phyloP scores from a whole-genome alignment of 2,888 invertebrate species.

The Aleiodes testaceus region DNA sequence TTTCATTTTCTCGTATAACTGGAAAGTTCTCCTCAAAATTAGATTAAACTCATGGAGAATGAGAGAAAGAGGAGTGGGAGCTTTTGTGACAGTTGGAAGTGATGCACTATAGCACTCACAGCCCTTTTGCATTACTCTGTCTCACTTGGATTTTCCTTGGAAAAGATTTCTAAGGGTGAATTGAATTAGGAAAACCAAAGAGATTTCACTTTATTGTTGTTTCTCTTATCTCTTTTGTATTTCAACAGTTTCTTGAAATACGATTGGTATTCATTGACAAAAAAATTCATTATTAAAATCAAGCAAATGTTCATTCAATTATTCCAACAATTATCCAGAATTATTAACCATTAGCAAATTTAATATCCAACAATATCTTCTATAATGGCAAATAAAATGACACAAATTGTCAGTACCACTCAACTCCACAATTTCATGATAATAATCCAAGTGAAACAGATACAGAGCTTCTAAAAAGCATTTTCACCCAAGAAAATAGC shows the following conservation, averaged over 20 bases:
- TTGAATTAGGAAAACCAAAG: conserved; percentile 26
- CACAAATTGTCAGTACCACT: conserved; percentile 1
- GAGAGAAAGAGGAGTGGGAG: not conserved
- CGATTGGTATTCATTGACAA: not conserved
- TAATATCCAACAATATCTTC: not conserved
- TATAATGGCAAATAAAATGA: not conserved
- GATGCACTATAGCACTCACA: conserved; percentile 1
- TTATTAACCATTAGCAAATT: not conserved
- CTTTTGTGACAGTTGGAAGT: conserved; percentile 24
- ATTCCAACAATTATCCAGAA: conserved; percentile 1
- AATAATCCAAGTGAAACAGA: not conserved
- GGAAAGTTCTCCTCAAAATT: conserved; percentile 8
- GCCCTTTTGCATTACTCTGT: not conserved
- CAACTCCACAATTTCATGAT: not conserved
- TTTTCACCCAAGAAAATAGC: conserved; percentile 30
- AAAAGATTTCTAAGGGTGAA: conserved; percentile 25
- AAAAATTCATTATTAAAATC: not conserved
- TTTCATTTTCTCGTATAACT: not conserved
- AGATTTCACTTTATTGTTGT: conserved; percentile 17
- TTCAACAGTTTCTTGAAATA: not conserved
- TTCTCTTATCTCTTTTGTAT: conserved; percentile 7
- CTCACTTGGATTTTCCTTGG: not conserved
- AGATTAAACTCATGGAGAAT: conserved; percentile 12
- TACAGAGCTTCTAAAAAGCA: conserved; percentile 7
- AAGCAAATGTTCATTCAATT: conserved; percentile 1